Percentiles rank a stretch among this genome's conserved stretches.
Conservation (phyloP, 1,140 invertebrate species). For the Fopius arisanus region DNA sequence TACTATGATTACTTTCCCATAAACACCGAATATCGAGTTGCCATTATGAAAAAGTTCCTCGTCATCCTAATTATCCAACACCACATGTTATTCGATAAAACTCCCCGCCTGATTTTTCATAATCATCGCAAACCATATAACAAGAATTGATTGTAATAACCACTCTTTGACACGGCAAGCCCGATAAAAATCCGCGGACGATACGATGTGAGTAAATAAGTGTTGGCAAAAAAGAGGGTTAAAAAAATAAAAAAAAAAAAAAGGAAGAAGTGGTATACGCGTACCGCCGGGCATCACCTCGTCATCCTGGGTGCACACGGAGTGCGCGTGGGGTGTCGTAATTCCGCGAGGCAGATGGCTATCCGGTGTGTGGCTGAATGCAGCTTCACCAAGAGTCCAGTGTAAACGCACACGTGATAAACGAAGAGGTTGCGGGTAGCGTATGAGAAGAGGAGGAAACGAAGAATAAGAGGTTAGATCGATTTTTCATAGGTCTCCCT, state of each 20-base stretch:
- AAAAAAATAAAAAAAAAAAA: background rate
- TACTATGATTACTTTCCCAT: background rate
- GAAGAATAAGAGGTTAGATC: slow-evolving; percentile 48
- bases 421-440: background rate
- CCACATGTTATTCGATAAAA: background rate
- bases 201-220: background rate
- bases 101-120: background rate
- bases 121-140: background rate
- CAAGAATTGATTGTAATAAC: background rate
- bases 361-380: slow-evolving; percentile 12
- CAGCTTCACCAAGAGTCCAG: background rate
- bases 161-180: background rate
- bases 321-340: slow-evolving; percentile 5
- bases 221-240: background rate
- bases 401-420: background rate
- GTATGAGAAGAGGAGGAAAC: slow-evolving; percentile 9
- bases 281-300: background rate
- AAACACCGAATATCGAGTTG: background rate
- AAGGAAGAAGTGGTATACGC: background rate
- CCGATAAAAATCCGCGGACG: background rate
- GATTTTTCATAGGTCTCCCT: slow-evolving; percentile 51
- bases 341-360: background rate
- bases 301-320: background rate
- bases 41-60: background rate
- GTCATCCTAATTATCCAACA: background rate